Base-by-base conservation (phyloP, 2,888 invertebrate species). In the Pheosia tremula region DNA sequence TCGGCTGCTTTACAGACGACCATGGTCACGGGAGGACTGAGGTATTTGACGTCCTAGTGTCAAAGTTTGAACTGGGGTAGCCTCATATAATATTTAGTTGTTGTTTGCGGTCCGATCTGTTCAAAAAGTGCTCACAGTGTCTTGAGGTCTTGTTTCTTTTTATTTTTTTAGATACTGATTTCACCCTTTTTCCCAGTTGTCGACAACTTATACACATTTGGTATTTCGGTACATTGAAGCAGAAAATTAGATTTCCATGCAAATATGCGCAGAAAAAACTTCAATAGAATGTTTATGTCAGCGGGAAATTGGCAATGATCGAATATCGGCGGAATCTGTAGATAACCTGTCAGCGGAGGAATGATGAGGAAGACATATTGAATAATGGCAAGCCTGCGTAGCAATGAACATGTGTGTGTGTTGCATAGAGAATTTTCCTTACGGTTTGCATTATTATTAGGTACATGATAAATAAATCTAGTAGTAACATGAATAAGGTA, bases 261-360 rank as follows among this genome's bases (percentile, higher is more conserved):
- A 78, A 81, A 82, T 81, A 81, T 78, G 75, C 75, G 74, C 68
- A 76, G 74, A 75, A 80, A 70, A 75, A 75, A 77, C 75, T 81
- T 74, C 73, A 74, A 77, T 79, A 78, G 62, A 72, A 80, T 80
- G 80, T 79, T 80, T 81, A 77, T 79, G 83, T 84, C 82, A 82
- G 77, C 78, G 81, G 79, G 83, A 87, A 88, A 88, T 88, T 86
- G 86, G 79, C 83, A 79, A 80, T 86, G 84, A 88, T 88, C 81
- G 84, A 86, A 81, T 82, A 82, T 82, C 72, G 71, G 53, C 66
- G 67, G 66, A 68, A 67, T 68, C 65, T 73, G 72, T 53, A 72
- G 67, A 75, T 70, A 78, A 67, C 67, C 67, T 75, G 76, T 75
- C 78, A 75, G 47, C 53, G 64, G 62, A 56, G 66, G 50, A 57